Percentiles rank a stretch among this genome's conserved stretches.
Evolutionary conservation across 2,888 invertebrate species (phyloP).

Genomic region (Melanargia galathea): DNA sequence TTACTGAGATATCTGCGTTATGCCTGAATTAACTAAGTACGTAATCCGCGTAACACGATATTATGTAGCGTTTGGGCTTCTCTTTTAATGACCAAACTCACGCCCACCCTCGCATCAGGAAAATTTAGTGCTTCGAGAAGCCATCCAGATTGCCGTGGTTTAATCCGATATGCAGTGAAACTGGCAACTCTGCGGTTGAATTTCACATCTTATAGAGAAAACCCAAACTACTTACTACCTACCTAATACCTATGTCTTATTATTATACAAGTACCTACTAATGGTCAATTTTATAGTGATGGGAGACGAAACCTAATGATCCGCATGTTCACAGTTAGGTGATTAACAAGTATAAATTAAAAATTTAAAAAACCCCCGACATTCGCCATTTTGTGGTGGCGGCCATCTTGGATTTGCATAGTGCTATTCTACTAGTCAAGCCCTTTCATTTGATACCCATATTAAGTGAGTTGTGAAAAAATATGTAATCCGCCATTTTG

Average conservation of each 20-base stretch:
- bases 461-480: too few species aligned
- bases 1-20: constrained; percentile 5
- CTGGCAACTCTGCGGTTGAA: constrained; percentile 34
- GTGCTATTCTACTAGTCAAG: too few species aligned
- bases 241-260: too few species aligned
- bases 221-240: too few species aligned
- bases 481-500: too few species aligned
- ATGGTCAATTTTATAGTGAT: too few species aligned
- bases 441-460: too few species aligned
- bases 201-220: background rate
- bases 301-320: too few species aligned
- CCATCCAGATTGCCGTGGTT: constrained; percentile 61
- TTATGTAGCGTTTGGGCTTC: constrained; percentile 55
- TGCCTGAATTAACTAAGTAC: constrained; percentile 42
- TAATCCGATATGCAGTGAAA: constrained; percentile 49
- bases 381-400: too few species aligned
- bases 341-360: background rate
- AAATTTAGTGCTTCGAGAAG: constrained; percentile 67
- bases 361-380: too few species aligned
- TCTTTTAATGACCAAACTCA: constrained; percentile 49
- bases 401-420: too few species aligned
- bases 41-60: constrained; percentile 54
- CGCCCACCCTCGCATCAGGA: constrained; percentile 51
- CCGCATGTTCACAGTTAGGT: too few species aligned
- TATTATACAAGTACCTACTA: background rate